Percentiles rank a stretch among this genome's conserved stretches.
phyloP scores from a whole-genome alignment of 2,888 invertebrate species.

The Synanthedon tipuliformis region DNA sequence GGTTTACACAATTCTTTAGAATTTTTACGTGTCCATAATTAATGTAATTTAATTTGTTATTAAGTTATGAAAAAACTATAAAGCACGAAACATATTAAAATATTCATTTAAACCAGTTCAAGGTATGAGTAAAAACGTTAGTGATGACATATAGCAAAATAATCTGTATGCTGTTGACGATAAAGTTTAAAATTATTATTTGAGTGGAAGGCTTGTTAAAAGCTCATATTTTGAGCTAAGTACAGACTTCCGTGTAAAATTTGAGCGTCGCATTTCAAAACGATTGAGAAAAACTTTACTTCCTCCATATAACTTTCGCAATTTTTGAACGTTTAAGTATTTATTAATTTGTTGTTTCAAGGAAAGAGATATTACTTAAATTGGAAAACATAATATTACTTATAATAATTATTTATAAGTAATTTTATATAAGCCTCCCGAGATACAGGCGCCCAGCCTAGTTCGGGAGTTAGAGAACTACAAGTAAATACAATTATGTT shows the following conservation, averaged over 20 bases:
- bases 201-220: slow-evolving; percentile 32
- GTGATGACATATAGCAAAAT: not conserved
- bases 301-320: slow-evolving; percentile 9
- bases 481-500: no score
- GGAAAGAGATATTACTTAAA: no score
- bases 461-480: no score
- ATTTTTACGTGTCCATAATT: slow-evolving; percentile 8
- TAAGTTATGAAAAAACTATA: not conserved
- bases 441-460: no score
- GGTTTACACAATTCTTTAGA: not conserved
- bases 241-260: slow-evolving; percentile 31
- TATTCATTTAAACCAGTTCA: not conserved
- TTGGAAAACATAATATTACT: no score
- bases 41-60: no score
- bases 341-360: not conserved
- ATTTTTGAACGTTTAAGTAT: slow-evolving; percentile 3
- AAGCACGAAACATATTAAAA: not conserved
- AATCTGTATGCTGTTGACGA: not conserved
- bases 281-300: slow-evolving; percentile 14
- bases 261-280: slow-evolving; percentile 5
- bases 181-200: not conserved
- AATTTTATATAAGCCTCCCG: no score
- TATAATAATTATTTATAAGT: no score
- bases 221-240: slow-evolving; percentile 41
- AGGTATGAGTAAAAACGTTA: not conserved